Evolutionary conservation across 1,140 invertebrate species (phyloP), one percentile per base, ranked within the genome.

Genomic region (Drosophila quadrilineata): DNA sequence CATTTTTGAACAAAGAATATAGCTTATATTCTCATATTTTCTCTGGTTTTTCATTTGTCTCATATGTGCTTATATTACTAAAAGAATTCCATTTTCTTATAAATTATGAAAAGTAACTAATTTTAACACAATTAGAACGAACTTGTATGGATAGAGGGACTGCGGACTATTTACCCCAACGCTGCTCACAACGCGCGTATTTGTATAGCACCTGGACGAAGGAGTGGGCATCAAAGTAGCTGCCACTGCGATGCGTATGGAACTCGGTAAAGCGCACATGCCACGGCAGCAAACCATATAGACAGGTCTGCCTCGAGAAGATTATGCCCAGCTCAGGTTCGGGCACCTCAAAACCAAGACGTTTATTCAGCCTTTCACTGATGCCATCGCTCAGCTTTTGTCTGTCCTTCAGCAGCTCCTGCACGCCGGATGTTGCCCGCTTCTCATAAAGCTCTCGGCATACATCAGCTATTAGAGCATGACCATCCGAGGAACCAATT

Each of bases 211-310:
- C 57, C 12, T 54, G 63, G n/a, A 57, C 68, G 41, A 89, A 89
- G 3, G 59, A 38, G 14, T 68, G 29, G 19, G 52, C 87, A 28
- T 76, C 54, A 43, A 89, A 87, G 57, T 66, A 72, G 5, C 66
- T 24, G 1, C 71, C 77, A 26, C 64, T 88, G 36, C 52, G 59
- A 40, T 88, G 71, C 35, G 60, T 77, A 14, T 89, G 75, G 52
- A 89, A 89, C 63, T 89, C 88, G 19, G 88, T 87, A 49, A 89
- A 89, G 35, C 88, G 67, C 9, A 72, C 67, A 40, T 89, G 88
- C 88, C 88, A 89, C 0, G 88, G 88, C 50, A 89, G 49, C 41
- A 88, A 35, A 2, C 88, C 88, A 46, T 67, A 89, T 2, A 65
- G 89, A 54, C 87, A 89, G 0, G 77, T 75, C 26, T 71, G 63